Percentiles rank a stretch among this genome's conserved stretches.
Conservation (phyloP, 2,888 invertebrate species). For the Papilio elwesi region DNA sequence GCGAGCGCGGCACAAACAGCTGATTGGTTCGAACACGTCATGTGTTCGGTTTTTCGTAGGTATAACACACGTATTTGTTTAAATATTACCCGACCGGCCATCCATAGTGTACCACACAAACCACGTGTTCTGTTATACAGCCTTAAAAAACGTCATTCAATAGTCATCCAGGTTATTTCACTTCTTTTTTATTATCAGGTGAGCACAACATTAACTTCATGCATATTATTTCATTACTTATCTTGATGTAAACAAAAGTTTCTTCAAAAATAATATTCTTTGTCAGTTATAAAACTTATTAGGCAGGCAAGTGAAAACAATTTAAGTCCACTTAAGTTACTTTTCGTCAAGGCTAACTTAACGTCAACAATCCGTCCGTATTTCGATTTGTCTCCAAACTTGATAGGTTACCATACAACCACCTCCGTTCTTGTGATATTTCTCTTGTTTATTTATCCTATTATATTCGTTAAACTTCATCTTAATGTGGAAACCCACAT, state of each 20-base stretch:
- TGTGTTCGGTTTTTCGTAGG: constrained; percentile 80
- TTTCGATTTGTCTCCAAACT: no score
- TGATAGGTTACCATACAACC: no score
- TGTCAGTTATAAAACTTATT: no score
- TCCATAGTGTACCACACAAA: constrained; percentile 26
- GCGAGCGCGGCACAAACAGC: constrained; percentile 73
- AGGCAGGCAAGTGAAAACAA: no score
- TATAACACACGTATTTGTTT: constrained; percentile 54
- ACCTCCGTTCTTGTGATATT: no score
- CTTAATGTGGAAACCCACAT: no score
- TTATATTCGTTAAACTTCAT: no score
- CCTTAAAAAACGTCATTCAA: constrained; percentile 4
- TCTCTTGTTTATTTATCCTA: no score
- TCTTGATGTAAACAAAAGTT: neutral
- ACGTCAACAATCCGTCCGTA: no score
- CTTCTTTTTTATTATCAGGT: neutral
- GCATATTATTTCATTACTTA: neutral
- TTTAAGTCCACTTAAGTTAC: no score
- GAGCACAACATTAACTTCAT: constrained; percentile 44
- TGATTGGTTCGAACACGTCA: constrained; percentile 76
- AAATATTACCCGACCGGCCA: constrained; percentile 51
- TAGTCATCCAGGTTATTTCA: neutral
- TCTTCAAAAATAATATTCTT: no score
- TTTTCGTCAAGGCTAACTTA: no score
- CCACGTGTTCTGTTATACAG: constrained; percentile 3